Percentiles rank a stretch among this genome's conserved stretches.
Evolutionary conservation across 2,888 invertebrate genomes (phyloP).

Genomic region (Agrochola litura): DNA sequence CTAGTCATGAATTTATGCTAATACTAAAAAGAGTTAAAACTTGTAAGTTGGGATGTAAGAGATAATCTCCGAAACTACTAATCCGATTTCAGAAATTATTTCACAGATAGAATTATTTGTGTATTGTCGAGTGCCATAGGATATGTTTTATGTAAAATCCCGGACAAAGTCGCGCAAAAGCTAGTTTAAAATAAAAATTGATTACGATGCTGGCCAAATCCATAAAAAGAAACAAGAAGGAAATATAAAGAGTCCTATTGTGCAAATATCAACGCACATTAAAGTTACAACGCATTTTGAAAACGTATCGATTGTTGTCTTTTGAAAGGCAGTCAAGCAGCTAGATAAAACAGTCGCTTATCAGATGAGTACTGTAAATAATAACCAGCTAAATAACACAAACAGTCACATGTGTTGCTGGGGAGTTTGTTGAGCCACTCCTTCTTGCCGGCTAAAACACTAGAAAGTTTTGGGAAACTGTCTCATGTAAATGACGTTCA

Average conservation of each 20-base stretch:
- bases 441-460: neutral
- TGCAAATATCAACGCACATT: neutral
- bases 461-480: neutral
- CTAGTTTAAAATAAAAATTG: too few species aligned
- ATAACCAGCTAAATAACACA: neutral
- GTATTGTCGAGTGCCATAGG: too few species aligned
- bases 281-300: neutral
- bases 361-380: neutral
- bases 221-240: neutral
- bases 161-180: too few species aligned
- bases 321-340: neutral
- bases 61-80: too few species aligned
- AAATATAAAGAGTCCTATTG: neutral
- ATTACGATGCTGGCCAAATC: neutral
- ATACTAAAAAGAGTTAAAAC: too few species aligned
- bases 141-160: too few species aligned
- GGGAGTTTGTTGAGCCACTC: neutral
- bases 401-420: neutral
- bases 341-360: neutral
- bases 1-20: too few species aligned
- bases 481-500: too few species aligned
- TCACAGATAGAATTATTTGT: too few species aligned
- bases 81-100: too few species aligned
- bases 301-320: neutral
- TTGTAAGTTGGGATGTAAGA: too few species aligned